Evolutionary conservation across 2,113 vertebrate species (phyloP).

Genomic region (Crotalus helleri): DNA sequence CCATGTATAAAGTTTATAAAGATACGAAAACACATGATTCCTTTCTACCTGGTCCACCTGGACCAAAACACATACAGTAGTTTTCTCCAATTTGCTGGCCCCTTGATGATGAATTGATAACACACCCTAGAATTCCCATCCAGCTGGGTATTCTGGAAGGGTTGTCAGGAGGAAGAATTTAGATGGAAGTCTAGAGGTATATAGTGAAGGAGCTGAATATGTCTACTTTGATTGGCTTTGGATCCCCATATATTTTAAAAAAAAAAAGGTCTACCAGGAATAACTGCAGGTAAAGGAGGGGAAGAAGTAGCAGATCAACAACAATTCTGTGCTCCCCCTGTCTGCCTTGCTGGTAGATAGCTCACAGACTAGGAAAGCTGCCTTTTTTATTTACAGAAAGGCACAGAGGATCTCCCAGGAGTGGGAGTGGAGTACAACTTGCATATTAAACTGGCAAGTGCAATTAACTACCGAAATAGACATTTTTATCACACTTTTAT

Average conservation of each 20-base stretch:
- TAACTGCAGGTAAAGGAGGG: fast-evolving
- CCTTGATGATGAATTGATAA: not conserved
- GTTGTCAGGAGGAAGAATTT: not conserved
- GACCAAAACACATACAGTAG: not conserved
- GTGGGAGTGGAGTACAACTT: not conserved
- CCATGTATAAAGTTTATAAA: not conserved
- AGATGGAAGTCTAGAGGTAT: not conserved
- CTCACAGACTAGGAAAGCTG: not conserved
- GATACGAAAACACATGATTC: not conserved
- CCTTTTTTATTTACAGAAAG: constrained; percentile 52
- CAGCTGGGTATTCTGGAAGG: not conserved
- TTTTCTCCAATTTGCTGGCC: not conserved
- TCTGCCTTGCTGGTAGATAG: not conserved
- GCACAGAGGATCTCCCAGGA: constrained; percentile 6
- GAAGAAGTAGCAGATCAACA: not conserved
- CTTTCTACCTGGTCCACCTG: not conserved
- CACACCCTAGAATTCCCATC: not conserved
- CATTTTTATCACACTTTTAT: constrained; percentile 68
- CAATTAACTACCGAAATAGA: constrained; percentile 66
- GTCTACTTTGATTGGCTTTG: not conserved
- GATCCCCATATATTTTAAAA: not conserved
- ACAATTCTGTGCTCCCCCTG: fast-evolving
- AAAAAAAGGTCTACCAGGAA: not conserved
- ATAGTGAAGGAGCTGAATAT: not conserved
- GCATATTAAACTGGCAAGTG: constrained; percentile 56